Evolutionary conservation across 1,140 invertebrate genomes (phyloP).

Genomic region (Limonius californicus): DNA sequence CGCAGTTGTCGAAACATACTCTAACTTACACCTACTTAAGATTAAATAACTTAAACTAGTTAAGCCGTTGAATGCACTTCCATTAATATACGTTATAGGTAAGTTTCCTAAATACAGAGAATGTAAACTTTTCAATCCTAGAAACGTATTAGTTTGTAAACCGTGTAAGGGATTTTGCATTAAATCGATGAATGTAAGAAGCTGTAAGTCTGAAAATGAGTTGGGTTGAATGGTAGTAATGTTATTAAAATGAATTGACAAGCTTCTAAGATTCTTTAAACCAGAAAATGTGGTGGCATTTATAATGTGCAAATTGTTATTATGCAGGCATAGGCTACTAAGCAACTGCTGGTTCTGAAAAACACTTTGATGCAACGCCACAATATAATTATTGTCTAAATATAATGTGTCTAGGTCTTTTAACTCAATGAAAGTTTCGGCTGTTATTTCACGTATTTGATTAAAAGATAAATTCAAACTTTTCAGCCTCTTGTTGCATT

Average conservation of each 20-base stretch:
- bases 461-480: neutral
- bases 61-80: neutral
- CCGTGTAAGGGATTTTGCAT: neutral
- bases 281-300: neutral
- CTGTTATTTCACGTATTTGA: neutral
- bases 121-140: neutral
- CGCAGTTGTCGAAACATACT: too few relatives aligned
- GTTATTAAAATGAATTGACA: neutral
- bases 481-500: neutral
- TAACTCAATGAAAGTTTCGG: neutral
- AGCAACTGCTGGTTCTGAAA: neutral
- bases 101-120: neutral
- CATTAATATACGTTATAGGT: neutral
- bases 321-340: neutral
- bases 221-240: neutral
- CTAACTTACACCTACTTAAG: too few relatives aligned
- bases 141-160: neutral
- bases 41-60: neutral
- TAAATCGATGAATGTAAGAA: neutral
- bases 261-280: neutral
- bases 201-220: neutral
- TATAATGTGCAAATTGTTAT: neutral
- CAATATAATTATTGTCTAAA: neutral
- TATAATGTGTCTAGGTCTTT: neutral
- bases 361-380: neutral